Evolutionary conservation across 2,888 invertebrate genomes (phyloP).

Genomic region (Periphyllus acericola): DNA sequence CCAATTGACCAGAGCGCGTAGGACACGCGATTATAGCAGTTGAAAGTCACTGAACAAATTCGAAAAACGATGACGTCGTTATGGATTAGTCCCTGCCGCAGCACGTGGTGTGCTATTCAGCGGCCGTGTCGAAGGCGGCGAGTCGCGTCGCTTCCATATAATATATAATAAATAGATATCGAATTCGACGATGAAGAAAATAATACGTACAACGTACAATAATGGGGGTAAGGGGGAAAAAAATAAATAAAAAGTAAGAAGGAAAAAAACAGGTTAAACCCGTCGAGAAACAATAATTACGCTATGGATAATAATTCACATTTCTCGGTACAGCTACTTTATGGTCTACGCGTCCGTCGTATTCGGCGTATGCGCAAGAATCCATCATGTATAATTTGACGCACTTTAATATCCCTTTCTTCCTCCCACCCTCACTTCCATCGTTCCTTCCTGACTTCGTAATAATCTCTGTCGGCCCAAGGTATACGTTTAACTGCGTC

Average conservation of each 20-base stretch:
- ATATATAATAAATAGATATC: not conserved
- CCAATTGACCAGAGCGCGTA: constrained; percentile 30
- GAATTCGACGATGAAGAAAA: not conserved
- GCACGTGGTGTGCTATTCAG: not conserved
- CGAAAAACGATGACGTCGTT: not conserved
- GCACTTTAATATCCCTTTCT: constrained; percentile 6
- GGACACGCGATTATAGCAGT: not conserved
- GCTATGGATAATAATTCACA: constrained; percentile 33
- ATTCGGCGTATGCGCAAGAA: constrained; percentile 34
- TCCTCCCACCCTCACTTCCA: not conserved
- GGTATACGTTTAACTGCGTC: not conserved
- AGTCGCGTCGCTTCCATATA: not conserved
- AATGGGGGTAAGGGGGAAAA: not conserved
- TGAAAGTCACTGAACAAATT: constrained; percentile 4
- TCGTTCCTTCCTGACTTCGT: not conserved
- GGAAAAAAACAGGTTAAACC: constrained; percentile 53
- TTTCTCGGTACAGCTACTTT: constrained; percentile 48
- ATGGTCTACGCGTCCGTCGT: not conserved
- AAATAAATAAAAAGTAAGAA: not conserved
- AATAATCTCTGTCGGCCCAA: not conserved
- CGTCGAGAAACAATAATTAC: constrained; percentile 57
- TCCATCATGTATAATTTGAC: not conserved
- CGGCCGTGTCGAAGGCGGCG: too few relatives aligned
- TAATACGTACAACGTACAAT: not conserved
- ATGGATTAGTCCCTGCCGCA: not conserved